Evolutionary conservation across 2,888 invertebrate species (phyloP), one percentile per base, ranked within the genome.

Genomic region (Synergus itoensis): DNA sequence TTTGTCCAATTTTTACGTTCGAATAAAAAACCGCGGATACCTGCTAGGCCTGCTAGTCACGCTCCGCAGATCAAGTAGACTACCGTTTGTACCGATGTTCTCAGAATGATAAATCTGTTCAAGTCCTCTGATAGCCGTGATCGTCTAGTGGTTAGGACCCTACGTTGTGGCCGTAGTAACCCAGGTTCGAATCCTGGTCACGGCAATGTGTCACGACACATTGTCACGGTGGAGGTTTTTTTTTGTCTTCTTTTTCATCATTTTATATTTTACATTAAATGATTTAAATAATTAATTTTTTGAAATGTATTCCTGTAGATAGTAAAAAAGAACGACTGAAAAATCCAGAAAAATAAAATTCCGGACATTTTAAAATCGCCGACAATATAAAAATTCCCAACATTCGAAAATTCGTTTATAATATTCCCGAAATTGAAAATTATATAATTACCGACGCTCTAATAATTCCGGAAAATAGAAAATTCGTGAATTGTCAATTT

Each of bases 141-240:
- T 86, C 86, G 84, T 86, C 85, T 86, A 84, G 79, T 81, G 77
- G 79, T 91, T 89, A 91, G 90, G 92, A 92, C 92, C 91, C 91
- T 91, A 92, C 92, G 92, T 92, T 92, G 92, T 92, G 92, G 92
- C 92, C 92, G 92, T 91, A 92, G 92, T 91, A 92, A 92, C 92
- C 92, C 92, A 92, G 92, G 92, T 92, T 92, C 91, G 92, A 92
- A 92, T 92, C 92, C 63, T 64, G 14, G 36, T 40, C 28, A 64
- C 28, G 16, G 16, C 28, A 36, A 28, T 36, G 63, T 64, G 91
- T 92, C 91, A 92, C 91, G 92, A 2, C 28, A 78, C 82, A 82
- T 82, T 83, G 83, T 84, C 83, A 83, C 82, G 83, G 79, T 16
- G 78, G 76, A 62, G 78, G 57, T 64, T 69, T 78, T 76, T 79